Evolutionary conservation across 2,113 vertebrate genomes (phyloP), one percentile per base, ranked within the genome.

Genomic region (Lampris incognitus): DNA sequence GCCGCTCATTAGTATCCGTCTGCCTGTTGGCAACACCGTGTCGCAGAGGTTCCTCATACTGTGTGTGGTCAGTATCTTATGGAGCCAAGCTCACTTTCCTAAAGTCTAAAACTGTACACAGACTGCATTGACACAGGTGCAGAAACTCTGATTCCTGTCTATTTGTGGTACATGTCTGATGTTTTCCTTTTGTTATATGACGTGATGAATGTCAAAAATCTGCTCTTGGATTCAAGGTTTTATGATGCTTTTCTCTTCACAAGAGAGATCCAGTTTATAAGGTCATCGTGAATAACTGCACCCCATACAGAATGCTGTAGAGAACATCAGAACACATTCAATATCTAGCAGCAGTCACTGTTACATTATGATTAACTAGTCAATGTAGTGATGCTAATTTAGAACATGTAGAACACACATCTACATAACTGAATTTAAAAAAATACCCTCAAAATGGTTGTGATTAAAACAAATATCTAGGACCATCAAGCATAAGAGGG

Each of bases 1-100:
- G 39, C 37, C 4, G 39, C 2, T 78, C 67, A 80, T 59, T 62
- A 76, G 46, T 66, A 64, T 60, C 24, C 67, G 68, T 78, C 61
- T n/a, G 51, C 10, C 51, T 54, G 51, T 54, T 54, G n/a, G 4
- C 44, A 46, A 7, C 51, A n/a, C n/a, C 51, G n/a, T 54, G 24
- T 24, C 24, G 24, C 51, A 54, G n/a, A 54, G 10, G 51, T 13
- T 5, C 9, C 51, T 54, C 13, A n/a, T n/a, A 13, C 51, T n/a
- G 10, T 24, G 24, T 24, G 24, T 24, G 24, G 24, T 24, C 24
- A 24, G 24, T 24, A 24, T 24, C 24, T 24, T 24, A 24, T 24
- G 24, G 24, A 24, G 24, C 24, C 24, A 24, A 24, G 24, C 24
- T 24, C 24, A 24, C 24, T 24, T 24, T 24, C 24, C 24, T 24